A percentile compares a stretch with the other conserved stretches of the same genome.
Evolutionary conservation across 1,140 invertebrate species (phyloP).

Genomic region (Eurosta solidaginis): DNA sequence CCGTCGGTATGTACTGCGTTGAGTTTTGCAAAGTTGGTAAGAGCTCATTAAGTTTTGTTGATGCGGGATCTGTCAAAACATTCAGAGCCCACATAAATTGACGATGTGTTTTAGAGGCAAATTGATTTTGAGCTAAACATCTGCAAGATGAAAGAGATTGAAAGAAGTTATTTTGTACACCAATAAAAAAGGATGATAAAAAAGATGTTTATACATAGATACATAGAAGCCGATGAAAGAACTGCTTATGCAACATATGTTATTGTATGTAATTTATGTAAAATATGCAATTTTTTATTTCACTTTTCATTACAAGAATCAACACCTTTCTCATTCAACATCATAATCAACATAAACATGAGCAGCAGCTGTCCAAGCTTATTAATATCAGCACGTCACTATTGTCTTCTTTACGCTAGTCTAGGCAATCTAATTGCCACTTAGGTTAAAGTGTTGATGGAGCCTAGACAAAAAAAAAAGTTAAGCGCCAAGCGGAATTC

Average conservation of each 20-base stretch:
- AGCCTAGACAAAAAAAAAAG: background rate
- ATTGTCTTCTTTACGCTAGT: background rate
- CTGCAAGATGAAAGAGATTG: conserved; percentile 45
- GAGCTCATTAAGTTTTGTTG: conserved; percentile 38
- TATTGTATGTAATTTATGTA: no score
- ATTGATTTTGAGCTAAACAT: conserved; percentile 53
- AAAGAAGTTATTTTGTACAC: background rate
- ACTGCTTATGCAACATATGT: no score
- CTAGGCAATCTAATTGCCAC: background rate
- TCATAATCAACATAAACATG: conserved; percentile 12
- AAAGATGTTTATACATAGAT: background rate
- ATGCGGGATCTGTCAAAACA: conserved; percentile 8
- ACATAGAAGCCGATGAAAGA: background rate
- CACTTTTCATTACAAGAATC: background rate
- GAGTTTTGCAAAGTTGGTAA: conserved; percentile 51
- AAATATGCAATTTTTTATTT: background rate
- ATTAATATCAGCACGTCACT: background rate
- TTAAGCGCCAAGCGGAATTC: background rate
- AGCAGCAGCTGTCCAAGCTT: conserved; percentile 6
- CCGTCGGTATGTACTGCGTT: conserved; percentile 46
- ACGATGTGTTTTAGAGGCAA: conserved; percentile 45
- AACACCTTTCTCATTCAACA: conserved; percentile 18
- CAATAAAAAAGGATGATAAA: conserved; percentile 35
- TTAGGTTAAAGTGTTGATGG: background rate
- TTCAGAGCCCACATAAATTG: conserved; percentile 47